A percentile compares a stretch with the other conserved stretches of the same genome.
Conservation (phyloP, 2,797 vertebrate species). For the Falco concolor region DNA sequence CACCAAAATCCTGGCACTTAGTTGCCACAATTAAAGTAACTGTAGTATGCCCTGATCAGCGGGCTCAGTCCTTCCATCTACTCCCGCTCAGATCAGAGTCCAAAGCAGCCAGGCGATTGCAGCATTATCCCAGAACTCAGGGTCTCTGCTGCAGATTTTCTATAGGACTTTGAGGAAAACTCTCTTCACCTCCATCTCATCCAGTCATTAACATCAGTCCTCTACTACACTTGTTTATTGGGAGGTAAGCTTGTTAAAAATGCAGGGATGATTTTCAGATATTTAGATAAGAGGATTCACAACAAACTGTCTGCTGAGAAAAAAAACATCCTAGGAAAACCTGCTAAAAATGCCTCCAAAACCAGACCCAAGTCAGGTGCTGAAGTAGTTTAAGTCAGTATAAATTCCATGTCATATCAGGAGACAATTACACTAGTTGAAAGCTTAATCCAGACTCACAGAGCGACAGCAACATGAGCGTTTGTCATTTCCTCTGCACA, state of each 20-base stretch:
- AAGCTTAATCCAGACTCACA: neutral
- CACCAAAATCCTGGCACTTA: neutral
- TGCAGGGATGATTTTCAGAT: neutral
- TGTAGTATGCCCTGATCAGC: neutral
- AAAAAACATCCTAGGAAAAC: neutral
- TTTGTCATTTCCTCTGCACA: conserved; percentile 30
- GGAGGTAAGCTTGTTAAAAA: neutral
- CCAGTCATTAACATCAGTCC: neutral
- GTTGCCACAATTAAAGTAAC: conserved; percentile 16
- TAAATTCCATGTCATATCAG: neutral
- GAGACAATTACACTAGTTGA: neutral
- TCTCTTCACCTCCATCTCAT: neutral
- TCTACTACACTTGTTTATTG: neutral
- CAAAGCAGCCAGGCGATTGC: neutral
- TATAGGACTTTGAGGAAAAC: neutral
- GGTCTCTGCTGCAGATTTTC: neutral
- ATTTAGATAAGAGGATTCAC: neutral
- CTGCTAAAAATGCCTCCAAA: neutral
- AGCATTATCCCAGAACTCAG: neutral
- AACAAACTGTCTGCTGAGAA: neutral
- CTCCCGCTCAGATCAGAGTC: neutral
- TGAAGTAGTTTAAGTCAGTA: neutral
- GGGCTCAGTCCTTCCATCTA: neutral
- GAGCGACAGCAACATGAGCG: neutral
- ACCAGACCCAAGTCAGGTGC: neutral